Percentiles rank a stretch among this genome's conserved stretches.
phyloP scores from a whole-genome alignment of 37 sponge, comb jelly and placozoan species.

The Oopsacas minuta region DNA sequence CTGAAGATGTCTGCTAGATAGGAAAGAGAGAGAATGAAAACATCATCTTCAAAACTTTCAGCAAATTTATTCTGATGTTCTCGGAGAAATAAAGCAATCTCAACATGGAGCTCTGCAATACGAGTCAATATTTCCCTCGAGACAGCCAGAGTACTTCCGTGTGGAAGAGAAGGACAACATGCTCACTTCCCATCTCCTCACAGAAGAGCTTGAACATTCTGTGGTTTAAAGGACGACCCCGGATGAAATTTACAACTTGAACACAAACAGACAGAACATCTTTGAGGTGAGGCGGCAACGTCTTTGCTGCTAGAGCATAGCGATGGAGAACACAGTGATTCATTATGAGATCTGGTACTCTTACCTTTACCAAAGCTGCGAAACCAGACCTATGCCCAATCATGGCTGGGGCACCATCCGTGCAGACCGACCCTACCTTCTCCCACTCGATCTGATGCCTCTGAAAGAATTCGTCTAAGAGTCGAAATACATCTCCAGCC shows the following conservation, averaged over 20 bases:
- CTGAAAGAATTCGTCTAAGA: not conserved
- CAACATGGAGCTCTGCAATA: not conserved
- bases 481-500: not conserved
- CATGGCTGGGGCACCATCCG: constrained; percentile 2
- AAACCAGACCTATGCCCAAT: not conserved
- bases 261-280: not conserved
- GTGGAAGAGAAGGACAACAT: not conserved
- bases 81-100: not conserved
- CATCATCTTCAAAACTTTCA: not conserved
- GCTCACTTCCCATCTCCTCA: not conserved
- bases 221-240: not conserved
- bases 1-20: not conserved
- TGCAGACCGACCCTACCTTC: not conserved
- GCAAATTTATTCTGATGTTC: not conserved
- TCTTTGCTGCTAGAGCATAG: not conserved
- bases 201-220: not conserved
- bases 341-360: not conserved
- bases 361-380: not conserved
- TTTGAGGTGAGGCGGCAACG: not conserved
- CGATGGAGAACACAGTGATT: not conserved
- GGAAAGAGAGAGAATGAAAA: not conserved
- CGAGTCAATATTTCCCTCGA: not conserved
- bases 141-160: not conserved
- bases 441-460: not conserved
- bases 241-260: not conserved